phyloP scores from a whole-genome alignment of 2,113 vertebrate genomes.

The Chrysemys picta region DNA sequence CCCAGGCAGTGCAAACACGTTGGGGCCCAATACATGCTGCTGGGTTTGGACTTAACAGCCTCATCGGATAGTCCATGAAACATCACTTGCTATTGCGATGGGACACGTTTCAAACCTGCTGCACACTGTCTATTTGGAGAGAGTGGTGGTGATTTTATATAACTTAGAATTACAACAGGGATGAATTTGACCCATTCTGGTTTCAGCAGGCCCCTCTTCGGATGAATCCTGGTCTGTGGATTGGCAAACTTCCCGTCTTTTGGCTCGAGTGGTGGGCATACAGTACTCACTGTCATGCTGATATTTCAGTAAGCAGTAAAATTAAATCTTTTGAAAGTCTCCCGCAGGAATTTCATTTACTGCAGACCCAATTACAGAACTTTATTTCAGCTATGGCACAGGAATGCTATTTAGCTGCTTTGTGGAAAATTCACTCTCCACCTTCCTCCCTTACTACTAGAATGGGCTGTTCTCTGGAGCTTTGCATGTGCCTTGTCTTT shows the following conservation, averaged over 20 bases:
- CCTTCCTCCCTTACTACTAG: not conserved
- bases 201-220: not conserved
- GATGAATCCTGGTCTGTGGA: conserved; percentile 19
- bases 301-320: conserved; percentile 56
- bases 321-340: conserved; percentile 61
- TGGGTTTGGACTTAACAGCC: not conserved
- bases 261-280: conserved; percentile 35
- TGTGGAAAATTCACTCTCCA: not conserved
- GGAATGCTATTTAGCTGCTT: not conserved
- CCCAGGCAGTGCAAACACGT: not conserved
- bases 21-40: not conserved
- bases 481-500: not conserved
- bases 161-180: conserved; percentile 26
- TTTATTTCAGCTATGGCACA: conserved; percentile 7
- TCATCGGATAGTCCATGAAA: not conserved
- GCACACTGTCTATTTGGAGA: not conserved
- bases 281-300: not conserved
- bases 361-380: conserved; percentile 11
- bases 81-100: not conserved
- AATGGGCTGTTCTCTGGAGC: not conserved
- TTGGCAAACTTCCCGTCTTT: conserved; percentile 43
- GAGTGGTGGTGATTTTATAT: not conserved
- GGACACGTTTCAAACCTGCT: not conserved
- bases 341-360: conserved; percentile 55
- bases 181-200: not conserved